Percentiles rank a stretch among this genome's conserved stretches.
These are phyloP conservation scores for Itoplectis maculator DNA, from an alignment of 2,888 invertebrate species.

Conservation along the genomic window DNA sequence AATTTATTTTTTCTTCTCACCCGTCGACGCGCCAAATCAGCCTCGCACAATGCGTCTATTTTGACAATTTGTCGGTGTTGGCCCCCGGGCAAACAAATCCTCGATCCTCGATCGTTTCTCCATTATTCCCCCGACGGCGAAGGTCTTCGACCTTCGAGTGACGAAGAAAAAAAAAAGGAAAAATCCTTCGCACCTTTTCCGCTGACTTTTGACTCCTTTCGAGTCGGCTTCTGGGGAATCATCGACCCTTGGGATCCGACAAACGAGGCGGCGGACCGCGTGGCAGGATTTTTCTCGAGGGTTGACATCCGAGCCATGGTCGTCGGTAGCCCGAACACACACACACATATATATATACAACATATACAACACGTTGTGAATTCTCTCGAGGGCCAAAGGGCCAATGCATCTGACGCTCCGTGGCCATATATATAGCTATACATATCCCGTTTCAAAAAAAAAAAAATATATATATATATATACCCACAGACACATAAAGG, in stretches of 20 bases:
- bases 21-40: conserved; percentile 32
- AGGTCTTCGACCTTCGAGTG: background rate
- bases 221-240: conserved; percentile 8
- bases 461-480: too few species aligned
- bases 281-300: background rate
- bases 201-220: conserved; percentile 48
- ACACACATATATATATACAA: background rate
- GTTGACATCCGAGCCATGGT: conserved; percentile 31
- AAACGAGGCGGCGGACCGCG: conserved; percentile 31
- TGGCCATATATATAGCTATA: conserved; percentile 20
- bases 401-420: background rate
- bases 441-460: background rate
- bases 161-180: background rate
- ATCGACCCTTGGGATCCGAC: conserved; percentile 21
- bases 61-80: conserved; percentile 72
- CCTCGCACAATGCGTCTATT: conserved; percentile 62
- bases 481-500: background rate
- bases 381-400: conserved; percentile 28
- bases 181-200: conserved; percentile 27
- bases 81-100: conserved; percentile 15
- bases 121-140: background rate
- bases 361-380: background rate
- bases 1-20: background rate
- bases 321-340: background rate
- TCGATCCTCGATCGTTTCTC: background rate